phyloP scores from a whole-genome alignment of 1,140 invertebrate genomes.

The Drosophila tsacasi region DNA sequence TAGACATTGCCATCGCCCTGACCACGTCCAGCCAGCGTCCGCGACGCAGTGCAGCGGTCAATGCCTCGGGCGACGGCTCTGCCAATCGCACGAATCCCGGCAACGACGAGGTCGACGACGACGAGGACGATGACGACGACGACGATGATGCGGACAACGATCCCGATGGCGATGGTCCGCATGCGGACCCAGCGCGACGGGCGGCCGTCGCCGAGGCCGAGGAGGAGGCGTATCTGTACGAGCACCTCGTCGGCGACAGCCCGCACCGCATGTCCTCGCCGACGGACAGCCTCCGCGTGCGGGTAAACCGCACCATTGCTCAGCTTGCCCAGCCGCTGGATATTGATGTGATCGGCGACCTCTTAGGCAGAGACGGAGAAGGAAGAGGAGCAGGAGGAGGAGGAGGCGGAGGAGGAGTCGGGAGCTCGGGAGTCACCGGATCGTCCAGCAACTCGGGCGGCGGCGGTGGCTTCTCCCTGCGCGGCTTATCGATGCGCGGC shows the following conservation, averaged over 20 bases:
- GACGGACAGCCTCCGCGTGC: constrained; percentile 55
- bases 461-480: background rate
- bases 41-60: constrained; percentile 66
- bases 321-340: constrained; percentile 65
- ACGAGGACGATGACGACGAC: constrained; percentile 22
- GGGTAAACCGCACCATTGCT: constrained; percentile 66
- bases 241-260: constrained; percentile 39
- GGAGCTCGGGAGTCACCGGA: background rate
- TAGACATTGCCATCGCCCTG: constrained; percentile 57
- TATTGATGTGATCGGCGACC: constrained; percentile 72
- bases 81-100: constrained; percentile 6
- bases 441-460: background rate
- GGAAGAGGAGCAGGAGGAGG: no score
- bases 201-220: background rate
- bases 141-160: constrained; percentile 32
- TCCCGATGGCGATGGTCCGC: background rate
- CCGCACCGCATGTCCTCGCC: constrained; percentile 51
- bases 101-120: constrained; percentile 28
- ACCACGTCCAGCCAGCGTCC: constrained; percentile 60
- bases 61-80: constrained; percentile 24
- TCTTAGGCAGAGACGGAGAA: no score
- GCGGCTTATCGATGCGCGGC: constrained; percentile 11
- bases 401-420: no score
- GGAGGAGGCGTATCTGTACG: constrained; percentile 46
- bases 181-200: background rate